Conservation (phyloP, 2,797 vertebrate genomes). For the Halcyon smyrnensis region DNA sequence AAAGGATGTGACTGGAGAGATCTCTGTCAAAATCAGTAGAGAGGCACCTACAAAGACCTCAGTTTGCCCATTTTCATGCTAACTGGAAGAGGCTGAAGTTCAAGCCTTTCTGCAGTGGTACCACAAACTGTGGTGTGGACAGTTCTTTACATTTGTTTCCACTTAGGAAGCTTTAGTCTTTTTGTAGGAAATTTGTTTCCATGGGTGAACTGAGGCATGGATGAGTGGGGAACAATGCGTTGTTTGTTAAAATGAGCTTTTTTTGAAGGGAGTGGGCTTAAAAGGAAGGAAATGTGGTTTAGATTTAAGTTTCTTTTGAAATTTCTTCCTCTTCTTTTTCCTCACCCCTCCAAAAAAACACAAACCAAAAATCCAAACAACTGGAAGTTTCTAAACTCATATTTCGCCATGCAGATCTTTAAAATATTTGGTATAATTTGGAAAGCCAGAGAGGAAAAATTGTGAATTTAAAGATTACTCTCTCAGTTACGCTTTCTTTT, state of each 20-base stretch:
- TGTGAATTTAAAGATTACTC: not conserved
- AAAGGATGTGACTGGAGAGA: not conserved
- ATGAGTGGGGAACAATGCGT: conserved; percentile 44
- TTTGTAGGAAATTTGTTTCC: conserved; percentile 30
- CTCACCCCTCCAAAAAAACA: not conserved
- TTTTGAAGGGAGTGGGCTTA: conserved; percentile 50
- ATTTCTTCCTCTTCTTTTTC: conserved; percentile 16
- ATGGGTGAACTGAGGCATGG: not conserved
- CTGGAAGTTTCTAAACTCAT: not conserved
- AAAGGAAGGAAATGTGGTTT: conserved; percentile 49
- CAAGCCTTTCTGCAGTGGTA: not conserved
- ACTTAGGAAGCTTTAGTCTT: conserved; percentile 10
- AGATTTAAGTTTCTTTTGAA: conserved; percentile 40
- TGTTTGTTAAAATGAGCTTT: conserved; percentile 38
- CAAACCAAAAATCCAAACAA: not conserved
- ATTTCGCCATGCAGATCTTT: not conserved
- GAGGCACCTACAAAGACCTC: not conserved
- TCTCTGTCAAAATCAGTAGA: not conserved
- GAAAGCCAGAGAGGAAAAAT: not conserved
- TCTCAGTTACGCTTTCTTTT: not conserved
- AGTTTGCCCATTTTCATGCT: not conserved
- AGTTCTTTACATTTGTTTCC: not conserved
- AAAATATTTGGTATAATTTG: not conserved
- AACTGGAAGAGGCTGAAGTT: not conserved
- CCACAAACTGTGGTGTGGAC: not conserved